phyloP scores from a whole-genome alignment of 2,113 vertebrate genomes.

The human (Homo sapiens) region DNA sequence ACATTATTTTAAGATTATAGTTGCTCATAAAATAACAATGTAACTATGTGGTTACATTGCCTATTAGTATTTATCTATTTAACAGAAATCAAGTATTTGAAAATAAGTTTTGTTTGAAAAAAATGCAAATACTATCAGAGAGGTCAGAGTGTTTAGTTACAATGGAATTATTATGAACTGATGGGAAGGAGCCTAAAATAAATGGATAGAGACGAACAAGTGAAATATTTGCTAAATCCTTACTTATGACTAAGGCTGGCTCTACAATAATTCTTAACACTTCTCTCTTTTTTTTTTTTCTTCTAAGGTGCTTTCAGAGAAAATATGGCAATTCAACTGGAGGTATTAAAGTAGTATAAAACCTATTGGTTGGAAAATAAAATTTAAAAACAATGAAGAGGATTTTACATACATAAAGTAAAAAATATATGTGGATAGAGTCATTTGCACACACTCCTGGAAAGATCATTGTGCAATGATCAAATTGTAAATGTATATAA shows the following conservation, averaged over 20 bases:
- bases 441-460: neutral
- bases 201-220: neutral
- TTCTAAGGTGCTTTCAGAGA: neutral
- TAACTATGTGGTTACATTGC: neutral
- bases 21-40: neutral
- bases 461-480: neutral
- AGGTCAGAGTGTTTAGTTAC: neutral
- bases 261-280: neutral
- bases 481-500: neutral
- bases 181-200: neutral
- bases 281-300: neutral
- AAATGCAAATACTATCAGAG: neutral
- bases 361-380: neutral
- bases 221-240: neutral
- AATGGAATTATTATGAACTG: neutral
- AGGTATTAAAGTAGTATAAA: neutral
- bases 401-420: neutral
- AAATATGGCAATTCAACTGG: neutral
- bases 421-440: neutral
- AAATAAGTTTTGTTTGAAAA: neutral
- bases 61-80: neutral
- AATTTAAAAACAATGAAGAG: neutral
- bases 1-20: neutral
- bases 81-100: neutral
- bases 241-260: neutral